phyloP scores from a whole-genome alignment of 2,797 vertebrate species.

The Oreochromis grahami region DNA sequence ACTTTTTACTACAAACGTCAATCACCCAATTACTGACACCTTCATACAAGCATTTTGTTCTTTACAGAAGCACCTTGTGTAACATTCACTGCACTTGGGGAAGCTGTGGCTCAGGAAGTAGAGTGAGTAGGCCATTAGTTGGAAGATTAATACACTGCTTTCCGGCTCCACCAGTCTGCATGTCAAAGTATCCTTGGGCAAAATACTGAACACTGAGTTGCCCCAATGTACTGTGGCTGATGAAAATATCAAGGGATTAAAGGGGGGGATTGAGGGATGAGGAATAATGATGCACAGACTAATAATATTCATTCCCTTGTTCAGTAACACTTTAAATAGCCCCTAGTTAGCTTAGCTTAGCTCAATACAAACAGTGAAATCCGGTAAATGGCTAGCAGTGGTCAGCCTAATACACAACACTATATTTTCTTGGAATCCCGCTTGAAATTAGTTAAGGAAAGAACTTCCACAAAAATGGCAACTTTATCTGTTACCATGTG shows the following conservation, averaged over 20 bases:
- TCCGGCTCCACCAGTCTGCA: background rate
- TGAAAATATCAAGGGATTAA: background rate
- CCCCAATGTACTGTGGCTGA: rapidly evolving
- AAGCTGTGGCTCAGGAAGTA: background rate
- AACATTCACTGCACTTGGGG: background rate
- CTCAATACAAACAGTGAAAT: background rate
- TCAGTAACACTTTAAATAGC: background rate
- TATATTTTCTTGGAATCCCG: rapidly evolving
- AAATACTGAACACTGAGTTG: background rate
- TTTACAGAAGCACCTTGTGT: background rate
- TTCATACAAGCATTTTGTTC: background rate
- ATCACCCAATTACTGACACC: background rate
- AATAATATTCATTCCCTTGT: background rate
- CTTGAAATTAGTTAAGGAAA: background rate
- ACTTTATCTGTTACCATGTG: background rate
- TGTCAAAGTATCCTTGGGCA: background rate
- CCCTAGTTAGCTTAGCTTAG: background rate
- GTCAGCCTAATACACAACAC: background rate
- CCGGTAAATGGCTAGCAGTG: background rate
- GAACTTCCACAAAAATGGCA: background rate
- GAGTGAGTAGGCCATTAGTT: background rate
- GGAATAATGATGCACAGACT: background rate
- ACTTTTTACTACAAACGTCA: background rate
- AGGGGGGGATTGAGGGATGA: background rate
- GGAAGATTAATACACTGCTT: background rate